Conservation (phyloP, 2,888 invertebrate species). For the Caenorhabditis plicata region DNA sequence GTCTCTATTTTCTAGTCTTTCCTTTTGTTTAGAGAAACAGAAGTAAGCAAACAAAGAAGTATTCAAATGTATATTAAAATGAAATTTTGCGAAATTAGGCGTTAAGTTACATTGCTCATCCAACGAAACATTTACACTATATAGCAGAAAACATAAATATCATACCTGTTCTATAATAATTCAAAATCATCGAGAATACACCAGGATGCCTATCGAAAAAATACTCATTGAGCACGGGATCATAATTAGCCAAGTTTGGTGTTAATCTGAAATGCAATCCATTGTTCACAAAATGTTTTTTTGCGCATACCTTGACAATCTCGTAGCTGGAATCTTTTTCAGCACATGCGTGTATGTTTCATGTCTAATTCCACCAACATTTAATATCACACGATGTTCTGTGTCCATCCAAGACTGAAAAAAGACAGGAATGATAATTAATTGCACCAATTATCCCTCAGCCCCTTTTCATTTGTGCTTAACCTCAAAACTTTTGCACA, state of each 20-base stretch:
- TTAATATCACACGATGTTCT: conserved; percentile 86
- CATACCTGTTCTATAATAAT: conserved; percentile 77
- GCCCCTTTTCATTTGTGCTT: background rate
- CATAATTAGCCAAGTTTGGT: conserved; percentile 96
- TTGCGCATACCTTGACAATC: conserved; percentile 70
- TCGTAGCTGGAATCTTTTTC: conserved; percentile 85
- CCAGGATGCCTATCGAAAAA: conserved; percentile 94
- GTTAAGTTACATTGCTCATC: too few relatives aligned
- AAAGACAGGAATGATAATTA: background rate
- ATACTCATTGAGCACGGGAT: conserved; percentile 97
- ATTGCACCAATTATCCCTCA: background rate
- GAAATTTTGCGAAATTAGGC: too few relatives aligned
- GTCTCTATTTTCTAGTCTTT: too few relatives aligned
- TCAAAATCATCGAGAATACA: conserved; percentile 86
- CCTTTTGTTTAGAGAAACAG: background rate
- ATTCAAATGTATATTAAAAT: too few relatives aligned
- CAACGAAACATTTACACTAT: background rate
- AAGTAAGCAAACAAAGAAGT: too few relatives aligned
- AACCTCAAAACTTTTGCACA: too few relatives aligned
- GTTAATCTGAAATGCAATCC: conserved; percentile 73
- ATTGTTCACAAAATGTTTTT: background rate
- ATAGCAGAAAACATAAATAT: conserved; percentile 1
- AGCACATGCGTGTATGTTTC: conserved; percentile 72
- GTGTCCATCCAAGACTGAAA: conserved; percentile 72
- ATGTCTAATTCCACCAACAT: conserved; percentile 87